Conservation (phyloP, 2,113 vertebrate genomes). For the Dasyprocta punctata region DNA sequence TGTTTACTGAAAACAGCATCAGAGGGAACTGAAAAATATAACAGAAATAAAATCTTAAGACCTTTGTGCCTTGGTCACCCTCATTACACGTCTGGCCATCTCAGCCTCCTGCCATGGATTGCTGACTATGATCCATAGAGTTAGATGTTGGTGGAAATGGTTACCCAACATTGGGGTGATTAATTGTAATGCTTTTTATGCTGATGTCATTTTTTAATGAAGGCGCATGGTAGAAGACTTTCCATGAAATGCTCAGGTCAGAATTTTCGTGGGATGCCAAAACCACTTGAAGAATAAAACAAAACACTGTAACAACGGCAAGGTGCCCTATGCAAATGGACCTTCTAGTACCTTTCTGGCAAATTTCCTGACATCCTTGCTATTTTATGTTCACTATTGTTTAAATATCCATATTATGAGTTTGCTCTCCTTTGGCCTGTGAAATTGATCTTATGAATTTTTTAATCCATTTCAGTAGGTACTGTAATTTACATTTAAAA, state of each 20-base stretch:
- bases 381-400: slow-evolving; percentile 29
- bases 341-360: not conserved
- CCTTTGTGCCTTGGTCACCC: not conserved
- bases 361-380: not conserved
- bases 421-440: slow-evolving; percentile 62
- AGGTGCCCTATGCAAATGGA: not conserved
- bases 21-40: not conserved
- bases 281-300: not conserved
- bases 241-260: not conserved
- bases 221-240: not conserved
- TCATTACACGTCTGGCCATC: accelerated
- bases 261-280: not conserved
- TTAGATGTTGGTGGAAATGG: not conserved
- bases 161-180: not conserved
- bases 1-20: not conserved
- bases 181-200: not conserved
- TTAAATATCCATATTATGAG: slow-evolving; percentile 50
- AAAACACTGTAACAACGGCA: not conserved
- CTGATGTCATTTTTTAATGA: not conserved
- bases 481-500: slow-evolving; percentile 70
- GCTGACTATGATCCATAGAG: not conserved
- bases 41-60: not conserved
- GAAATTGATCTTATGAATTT: slow-evolving; percentile 55
- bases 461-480: slow-evolving; percentile 53
- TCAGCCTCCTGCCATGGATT: accelerated